Evolutionary conservation across 2,888 invertebrate species (phyloP).

Genomic region (Heliconius ismenius): DNA sequence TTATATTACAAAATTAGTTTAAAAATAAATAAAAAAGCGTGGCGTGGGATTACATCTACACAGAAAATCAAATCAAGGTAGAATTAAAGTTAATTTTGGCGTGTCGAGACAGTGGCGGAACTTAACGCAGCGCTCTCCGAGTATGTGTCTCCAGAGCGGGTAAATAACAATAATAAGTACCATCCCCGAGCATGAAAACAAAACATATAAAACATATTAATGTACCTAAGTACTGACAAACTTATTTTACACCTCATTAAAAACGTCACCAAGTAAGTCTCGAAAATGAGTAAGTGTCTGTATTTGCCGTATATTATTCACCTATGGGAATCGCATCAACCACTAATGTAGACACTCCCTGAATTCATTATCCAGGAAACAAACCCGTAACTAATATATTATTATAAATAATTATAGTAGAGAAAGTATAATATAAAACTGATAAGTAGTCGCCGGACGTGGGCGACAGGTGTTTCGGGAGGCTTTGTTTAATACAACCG

Average conservation of each 20-base stretch:
- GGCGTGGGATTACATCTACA: too few relatives aligned
- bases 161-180: not conserved
- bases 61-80: too few relatives aligned
- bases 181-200: not conserved
- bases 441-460: not conserved
- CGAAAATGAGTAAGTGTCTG: not conserved
- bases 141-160: not conserved
- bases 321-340: not conserved
- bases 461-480: slow-evolving; percentile 11
- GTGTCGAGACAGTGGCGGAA: not conserved
- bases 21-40: not conserved
- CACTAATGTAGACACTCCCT: not conserved
- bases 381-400: too few relatives aligned
- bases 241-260: not conserved
- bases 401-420: too few relatives aligned
- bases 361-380: too few relatives aligned
- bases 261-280: not conserved
- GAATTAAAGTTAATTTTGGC: not conserved
- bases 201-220: not conserved
- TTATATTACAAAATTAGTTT: not conserved
- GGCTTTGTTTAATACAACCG: not conserved
- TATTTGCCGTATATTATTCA: not conserved
- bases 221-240: not conserved
- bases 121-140: not conserved
- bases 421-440: not conserved